A percentile compares a stretch with the other conserved stretches of the same genome.
These are phyloP conservation scores for Corythornis vintsioides DNA, from an alignment of 2,113 vertebrate species.

Conservation along the genomic window DNA sequence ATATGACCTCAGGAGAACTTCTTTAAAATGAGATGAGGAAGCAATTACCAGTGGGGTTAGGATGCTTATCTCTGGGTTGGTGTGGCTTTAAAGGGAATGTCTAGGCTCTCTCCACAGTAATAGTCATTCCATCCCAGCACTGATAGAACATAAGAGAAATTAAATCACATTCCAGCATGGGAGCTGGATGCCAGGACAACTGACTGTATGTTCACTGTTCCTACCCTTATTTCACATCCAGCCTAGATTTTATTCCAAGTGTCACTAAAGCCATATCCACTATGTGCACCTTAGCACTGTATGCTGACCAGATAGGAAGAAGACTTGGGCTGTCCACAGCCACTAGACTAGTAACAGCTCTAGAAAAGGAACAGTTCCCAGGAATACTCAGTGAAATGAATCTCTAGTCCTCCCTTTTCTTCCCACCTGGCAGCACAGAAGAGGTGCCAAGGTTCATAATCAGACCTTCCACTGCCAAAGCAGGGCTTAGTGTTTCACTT, in stretches of 20 bases:
- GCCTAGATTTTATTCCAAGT: background rate
- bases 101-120: background rate
- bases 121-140: background rate
- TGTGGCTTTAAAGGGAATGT: background rate
- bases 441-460: background rate
- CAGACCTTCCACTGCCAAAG: background rate
- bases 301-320: background rate
- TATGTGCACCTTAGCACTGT: background rate
- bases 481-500: background rate
- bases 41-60: background rate
- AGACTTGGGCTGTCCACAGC: background rate
- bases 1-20: background rate
- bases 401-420: background rate
- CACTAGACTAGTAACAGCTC: background rate
- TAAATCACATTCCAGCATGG: background rate
- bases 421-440: background rate
- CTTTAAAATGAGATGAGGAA: background rate
- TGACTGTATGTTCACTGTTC: background rate
- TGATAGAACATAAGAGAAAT: background rate
- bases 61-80: background rate
- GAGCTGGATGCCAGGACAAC: background rate
- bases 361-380: background rate
- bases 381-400: background rate
- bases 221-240: background rate
- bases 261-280: background rate